A percentile compares a stretch with the other conserved stretches of the same genome.
These are phyloP conservation scores for Bombus soroeensis DNA, from an alignment of 1,140 invertebrate genomes.

Conservation along the genomic window DNA sequence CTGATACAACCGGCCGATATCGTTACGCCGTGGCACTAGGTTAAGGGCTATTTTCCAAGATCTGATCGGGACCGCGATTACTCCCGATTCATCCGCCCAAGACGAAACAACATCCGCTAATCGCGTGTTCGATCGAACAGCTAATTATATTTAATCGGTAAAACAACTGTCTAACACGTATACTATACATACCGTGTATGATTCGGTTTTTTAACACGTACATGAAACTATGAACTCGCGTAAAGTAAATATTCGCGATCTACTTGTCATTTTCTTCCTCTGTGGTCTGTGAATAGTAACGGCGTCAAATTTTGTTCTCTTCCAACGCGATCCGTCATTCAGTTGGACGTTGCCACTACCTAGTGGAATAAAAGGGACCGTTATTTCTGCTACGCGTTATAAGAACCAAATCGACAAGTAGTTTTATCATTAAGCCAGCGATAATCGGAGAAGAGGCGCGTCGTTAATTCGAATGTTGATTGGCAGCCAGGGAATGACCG, in stretches of 20 bases:
- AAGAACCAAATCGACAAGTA: neutral
- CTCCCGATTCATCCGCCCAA: neutral
- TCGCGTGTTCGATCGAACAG: neutral
- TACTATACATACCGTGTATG: too few relatives aligned
- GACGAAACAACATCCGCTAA: slow-evolving; percentile 10
- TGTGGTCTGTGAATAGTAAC: neutral
- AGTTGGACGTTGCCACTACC: neutral
- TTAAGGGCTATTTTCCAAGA: slow-evolving; percentile 45
- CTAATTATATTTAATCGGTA: neutral
- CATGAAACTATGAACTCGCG: too few relatives aligned
- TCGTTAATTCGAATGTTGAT: neutral
- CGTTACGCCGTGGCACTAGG: slow-evolving; percentile 14
- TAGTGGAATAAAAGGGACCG: too few relatives aligned
- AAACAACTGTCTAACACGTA: too few relatives aligned
- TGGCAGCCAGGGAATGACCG: neutral
- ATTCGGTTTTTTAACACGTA: too few relatives aligned
- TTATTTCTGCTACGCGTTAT: neutral
- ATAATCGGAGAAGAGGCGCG: neutral
- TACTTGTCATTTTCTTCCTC: neutral
- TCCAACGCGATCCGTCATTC: neutral
- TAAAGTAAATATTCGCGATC: too few relatives aligned
- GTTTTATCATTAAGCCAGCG: neutral
- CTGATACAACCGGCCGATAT: slow-evolving; percentile 20
- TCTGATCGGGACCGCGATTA: slow-evolving; percentile 27
- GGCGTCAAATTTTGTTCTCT: neutral